Evolutionary conservation across 2,888 invertebrate genomes (phyloP), one percentile per base, ranked within the genome.

Genomic region (Cybosia mesomella): DNA sequence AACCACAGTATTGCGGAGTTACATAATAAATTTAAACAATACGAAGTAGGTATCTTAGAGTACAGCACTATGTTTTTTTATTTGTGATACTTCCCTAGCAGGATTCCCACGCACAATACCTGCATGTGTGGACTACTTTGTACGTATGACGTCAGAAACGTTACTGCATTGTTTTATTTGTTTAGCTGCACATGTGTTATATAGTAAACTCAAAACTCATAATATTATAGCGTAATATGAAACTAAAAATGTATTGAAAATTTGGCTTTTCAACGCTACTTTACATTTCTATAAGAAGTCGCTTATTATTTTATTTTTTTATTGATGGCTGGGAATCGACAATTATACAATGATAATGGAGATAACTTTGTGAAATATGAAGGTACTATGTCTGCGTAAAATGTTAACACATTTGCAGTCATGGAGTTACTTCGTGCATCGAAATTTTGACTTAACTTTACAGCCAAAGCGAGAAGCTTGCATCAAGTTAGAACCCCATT

Each of bases 51-150:
- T 68, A 64, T 68, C 66, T 68, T 64, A 74, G 22, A 18, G 59
- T 59, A 70, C 65, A 66, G 54, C 21, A 68, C 73, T 64, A 67
- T 66, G 70, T 77, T 71, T 39, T 70, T 72, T 71, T 49, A 49
- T 72, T 65, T 67, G 62, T 70, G 68, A 73, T 69, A 74, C 73
- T 80, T 78, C 79, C 70, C 71, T 82, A 65, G 74, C 79, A 70
- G 74, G 69, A 77, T 89, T 88, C 89, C 87, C 90, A 89, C 88
- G 88, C 81, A 77, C 82, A 83, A 82, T 86, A 88, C 88, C 88
- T 88, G 85, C 89, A 89, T 86, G 79, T 88, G 88, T 87, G 82
- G 76, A 85, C 84, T 86, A 85, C 86, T 85, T 84, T 79, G 79
- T 85, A 73, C 75, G 55, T 72, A 76, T 86, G 89, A 88, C 88